Conservation (phyloP, 2,888 invertebrate species). For the Polia nebulosa region DNA sequence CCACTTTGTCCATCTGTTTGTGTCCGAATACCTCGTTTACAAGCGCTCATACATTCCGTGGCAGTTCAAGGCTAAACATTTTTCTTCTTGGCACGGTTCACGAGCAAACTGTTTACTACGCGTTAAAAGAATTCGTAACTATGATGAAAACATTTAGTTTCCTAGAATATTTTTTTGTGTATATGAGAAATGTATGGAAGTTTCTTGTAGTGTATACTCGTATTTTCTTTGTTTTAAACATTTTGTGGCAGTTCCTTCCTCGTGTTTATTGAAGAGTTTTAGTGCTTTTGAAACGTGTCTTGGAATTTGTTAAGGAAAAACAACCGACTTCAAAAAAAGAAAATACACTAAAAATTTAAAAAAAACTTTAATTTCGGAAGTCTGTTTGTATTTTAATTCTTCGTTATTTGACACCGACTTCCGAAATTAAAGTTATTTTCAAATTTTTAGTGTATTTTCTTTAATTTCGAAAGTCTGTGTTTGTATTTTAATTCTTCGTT, state of each 20-base stretch:
- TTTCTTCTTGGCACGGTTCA: slow-evolving; percentile 37
- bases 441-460: too few species aligned
- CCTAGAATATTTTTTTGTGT: slow-evolving; percentile 19
- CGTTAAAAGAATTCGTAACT: slow-evolving; percentile 35
- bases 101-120: slow-evolving; percentile 51
- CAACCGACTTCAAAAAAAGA: too few species aligned
- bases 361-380: too few species aligned
- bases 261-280: neutral
- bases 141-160: slow-evolving; percentile 37
- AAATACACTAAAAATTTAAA: too few species aligned
- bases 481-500: too few species aligned
- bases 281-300: neutral
- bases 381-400: too few species aligned
- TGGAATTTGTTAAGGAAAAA: neutral
- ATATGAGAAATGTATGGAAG: slow-evolving; percentile 3
- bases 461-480: too few species aligned
- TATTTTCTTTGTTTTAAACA: slow-evolving; percentile 18
- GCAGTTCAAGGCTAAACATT: slow-evolving; percentile 44
- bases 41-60: slow-evolving; percentile 18
- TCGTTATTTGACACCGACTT: too few species aligned
- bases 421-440: too few species aligned
- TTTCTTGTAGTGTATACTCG: neutral
- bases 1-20: slow-evolving; percentile 7
- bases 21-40: slow-evolving; percentile 27
- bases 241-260: slow-evolving; percentile 17